Base-by-base conservation (phyloP, 1,140 invertebrate species). In the Hyphantria cunea region DNA sequence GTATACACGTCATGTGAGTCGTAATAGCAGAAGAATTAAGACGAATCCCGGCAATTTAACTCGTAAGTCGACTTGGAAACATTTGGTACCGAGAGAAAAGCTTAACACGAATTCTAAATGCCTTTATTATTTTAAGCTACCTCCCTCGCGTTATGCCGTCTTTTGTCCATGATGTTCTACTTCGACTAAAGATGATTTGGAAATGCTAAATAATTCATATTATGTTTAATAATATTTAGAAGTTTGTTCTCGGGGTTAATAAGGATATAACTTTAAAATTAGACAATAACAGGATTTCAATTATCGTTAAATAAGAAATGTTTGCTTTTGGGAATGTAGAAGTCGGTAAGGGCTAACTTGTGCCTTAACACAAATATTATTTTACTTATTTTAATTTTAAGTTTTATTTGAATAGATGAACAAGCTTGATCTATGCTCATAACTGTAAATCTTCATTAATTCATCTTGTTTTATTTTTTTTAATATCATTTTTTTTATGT, bases 21-120 rank as follows among this genome's bases (percentile, higher is more conserved):
- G 41, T 72, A 70, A 69, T 68, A 69, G 54, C 64, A 65, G 66
- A 73, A 67, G 68, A 76, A 76, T 76, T 67, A 76, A 73, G 74
- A 73, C 56, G 66, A 69, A 71, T 74, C 66, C 58, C 50, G 41
- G 67, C 49, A 70, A 73, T 73, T 73, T 60, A 69, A 66, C 68
- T 70, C 62, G 47, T 64, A 66, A 68, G 68, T 53, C 67, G 71
- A 68, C 56, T 69, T 68, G 49, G 48, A 56, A 75, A 72, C 64
- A 71, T 71, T 75, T 72, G 64, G 72, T 66, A 64, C 44, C 49
- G 59, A 53, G 62, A 65, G 60, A 68, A 56, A 64, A 68, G 63
- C 65, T 72, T 64, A 66, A 55, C 53, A 61, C 58, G 47, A 68
- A 66, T 70, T 73, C 59, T 41, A 61, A 67, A 70, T 61, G 64